Conservation (phyloP, 2,888 invertebrate species). For the Dioctria linearis region DNA sequence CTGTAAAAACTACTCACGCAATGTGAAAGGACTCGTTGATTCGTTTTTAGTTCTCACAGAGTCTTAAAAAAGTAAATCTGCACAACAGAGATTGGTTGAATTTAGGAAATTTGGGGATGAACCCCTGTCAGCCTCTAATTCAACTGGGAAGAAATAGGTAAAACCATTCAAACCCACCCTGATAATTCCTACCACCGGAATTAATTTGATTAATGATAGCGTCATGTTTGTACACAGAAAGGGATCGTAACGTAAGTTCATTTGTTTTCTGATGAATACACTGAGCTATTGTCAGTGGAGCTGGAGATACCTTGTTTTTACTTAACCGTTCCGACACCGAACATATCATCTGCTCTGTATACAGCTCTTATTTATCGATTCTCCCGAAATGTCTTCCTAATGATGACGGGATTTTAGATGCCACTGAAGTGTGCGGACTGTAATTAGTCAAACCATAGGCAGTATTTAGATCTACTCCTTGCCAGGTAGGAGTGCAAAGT, state of each 20-base stretch:
- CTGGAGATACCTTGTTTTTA: constrained; percentile 41
- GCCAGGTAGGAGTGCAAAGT: background rate
- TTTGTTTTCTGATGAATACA: constrained; percentile 34
- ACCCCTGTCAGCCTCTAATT: constrained; percentile 31
- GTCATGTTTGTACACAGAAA: constrained; percentile 49
- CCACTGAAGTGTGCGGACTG: constrained; percentile 18
- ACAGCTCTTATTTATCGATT: constrained; percentile 23
- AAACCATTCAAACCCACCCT: background rate
- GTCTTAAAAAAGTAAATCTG: background rate
- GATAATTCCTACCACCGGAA: constrained; percentile 44
- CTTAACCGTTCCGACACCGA: background rate
- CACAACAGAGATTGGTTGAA: background rate
- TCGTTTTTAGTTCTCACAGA: background rate
- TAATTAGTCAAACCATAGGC: constrained; percentile 42
- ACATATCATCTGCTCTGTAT: background rate
- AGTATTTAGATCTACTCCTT: background rate
- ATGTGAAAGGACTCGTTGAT: background rate
- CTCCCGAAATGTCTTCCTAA: constrained; percentile 41
- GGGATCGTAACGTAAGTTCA: constrained; percentile 42
- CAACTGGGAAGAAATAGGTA: constrained; percentile 11
- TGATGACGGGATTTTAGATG: constrained; percentile 39
- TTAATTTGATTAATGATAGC: constrained; percentile 58
- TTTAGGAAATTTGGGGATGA: constrained; percentile 1
- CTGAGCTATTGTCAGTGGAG: constrained; percentile 17
- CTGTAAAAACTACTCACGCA: background rate